A percentile compares a stretch with the other conserved stretches of the same genome.
These are phyloP conservation scores for Halcyon malimbica DNA, from an alignment of 2,113 vertebrate species.

Conservation along the genomic window DNA sequence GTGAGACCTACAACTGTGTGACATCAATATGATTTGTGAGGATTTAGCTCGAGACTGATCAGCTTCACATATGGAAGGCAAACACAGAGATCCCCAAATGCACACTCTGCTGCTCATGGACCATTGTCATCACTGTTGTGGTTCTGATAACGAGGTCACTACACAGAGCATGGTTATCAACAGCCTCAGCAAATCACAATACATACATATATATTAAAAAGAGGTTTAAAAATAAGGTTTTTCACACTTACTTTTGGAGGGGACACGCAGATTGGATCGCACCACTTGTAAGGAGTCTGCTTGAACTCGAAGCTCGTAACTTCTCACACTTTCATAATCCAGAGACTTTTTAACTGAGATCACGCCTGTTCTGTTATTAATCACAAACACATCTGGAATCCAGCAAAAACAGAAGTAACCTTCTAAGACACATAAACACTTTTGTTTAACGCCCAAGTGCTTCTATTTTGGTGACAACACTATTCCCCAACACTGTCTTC, in stretches of 20 bases:
- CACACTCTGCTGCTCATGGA: too few species aligned
- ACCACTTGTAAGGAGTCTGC: conserved; percentile 87
- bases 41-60: not conserved
- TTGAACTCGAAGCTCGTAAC: conserved; percentile 86
- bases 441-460: not conserved
- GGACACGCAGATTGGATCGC: conserved; percentile 83
- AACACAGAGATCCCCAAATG: not conserved
- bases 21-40: not conserved
- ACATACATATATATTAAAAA: rapidly evolving
- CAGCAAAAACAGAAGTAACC: not conserved
- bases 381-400: conserved; percentile 82
- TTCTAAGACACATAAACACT: not conserved
- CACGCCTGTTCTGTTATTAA: conserved; percentile 86
- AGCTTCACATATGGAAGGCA: not conserved
- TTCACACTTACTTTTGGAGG: conserved; percentile 87
- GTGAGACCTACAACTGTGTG: not conserved
- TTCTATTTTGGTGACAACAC: not conserved
- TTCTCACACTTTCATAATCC: conserved; percentile 85
- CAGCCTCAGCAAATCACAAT: not conserved
- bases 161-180: not conserved
- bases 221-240: not conserved
- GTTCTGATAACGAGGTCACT: not conserved
- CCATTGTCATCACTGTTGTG: not conserved
- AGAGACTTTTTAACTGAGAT: conserved; percentile 82
- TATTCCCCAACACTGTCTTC: not conserved